These are phyloP conservation scores for Coelinius sp. DNA, from an alignment of 2,888 invertebrate species.

Conservation along the genomic window DNA sequence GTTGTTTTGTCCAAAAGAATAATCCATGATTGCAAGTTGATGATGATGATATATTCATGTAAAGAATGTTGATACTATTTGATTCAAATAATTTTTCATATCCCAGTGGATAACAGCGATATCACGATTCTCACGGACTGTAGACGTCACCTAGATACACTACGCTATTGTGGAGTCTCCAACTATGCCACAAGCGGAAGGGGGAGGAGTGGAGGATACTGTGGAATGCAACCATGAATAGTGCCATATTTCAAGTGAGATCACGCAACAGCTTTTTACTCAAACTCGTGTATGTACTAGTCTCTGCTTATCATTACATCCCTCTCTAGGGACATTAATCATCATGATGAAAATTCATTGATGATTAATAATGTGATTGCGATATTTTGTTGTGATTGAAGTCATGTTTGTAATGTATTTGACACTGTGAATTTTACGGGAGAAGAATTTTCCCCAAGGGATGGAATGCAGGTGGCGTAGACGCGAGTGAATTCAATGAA, in stretches of 20 bases:
- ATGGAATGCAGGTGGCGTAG: background rate
- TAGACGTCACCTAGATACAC: conserved; percentile 21
- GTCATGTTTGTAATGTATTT: background rate
- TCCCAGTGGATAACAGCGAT: conserved; percentile 31
- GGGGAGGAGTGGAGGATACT: background rate
- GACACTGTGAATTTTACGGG: background rate
- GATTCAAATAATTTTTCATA: background rate
- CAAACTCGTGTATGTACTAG: background rate
- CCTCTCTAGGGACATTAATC: conserved; percentile 29
- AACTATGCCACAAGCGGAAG: background rate
- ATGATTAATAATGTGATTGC: conserved; percentile 21
- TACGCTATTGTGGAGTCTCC: background rate
- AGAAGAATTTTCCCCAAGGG: background rate
- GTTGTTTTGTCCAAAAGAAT: too few relatives aligned
- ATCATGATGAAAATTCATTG: conserved; percentile 33
- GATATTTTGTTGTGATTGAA: background rate
- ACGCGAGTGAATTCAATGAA: background rate
- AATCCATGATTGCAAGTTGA: too few relatives aligned
- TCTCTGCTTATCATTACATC: background rate
- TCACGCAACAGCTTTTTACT: conserved; percentile 35
- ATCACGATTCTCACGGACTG: conserved; percentile 48
- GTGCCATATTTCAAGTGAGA: conserved; percentile 20
- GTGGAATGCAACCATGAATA: conserved; percentile 9
- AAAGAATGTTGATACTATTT: too few relatives aligned
- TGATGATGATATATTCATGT: too few relatives aligned